Evolutionary conservation across 2,113 vertebrate species (phyloP).

Genomic region (Lutjanus erythropterus): DNA sequence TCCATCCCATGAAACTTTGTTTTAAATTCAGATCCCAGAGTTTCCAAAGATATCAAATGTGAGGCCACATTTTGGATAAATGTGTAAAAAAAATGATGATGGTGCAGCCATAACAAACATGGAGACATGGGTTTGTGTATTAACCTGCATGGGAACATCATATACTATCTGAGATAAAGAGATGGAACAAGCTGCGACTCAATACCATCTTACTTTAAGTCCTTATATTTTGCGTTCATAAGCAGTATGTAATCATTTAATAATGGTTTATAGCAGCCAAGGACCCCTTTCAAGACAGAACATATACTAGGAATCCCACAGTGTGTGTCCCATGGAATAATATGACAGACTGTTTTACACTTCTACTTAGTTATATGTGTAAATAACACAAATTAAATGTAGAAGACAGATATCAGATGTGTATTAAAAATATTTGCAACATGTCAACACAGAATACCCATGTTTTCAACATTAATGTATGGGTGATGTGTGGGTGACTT

Average conservation of each 20-base stretch:
- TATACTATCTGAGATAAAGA: neutral
- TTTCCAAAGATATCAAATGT: neutral
- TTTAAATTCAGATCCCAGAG: neutral
- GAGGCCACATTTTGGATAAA: neutral
- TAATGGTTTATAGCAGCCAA: too few species aligned
- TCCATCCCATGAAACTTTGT: neutral
- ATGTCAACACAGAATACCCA: too few species aligned
- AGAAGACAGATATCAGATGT: too few species aligned
- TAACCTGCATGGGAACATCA: neutral
- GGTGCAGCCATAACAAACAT: neutral
- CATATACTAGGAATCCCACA: too few species aligned
- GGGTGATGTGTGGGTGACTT: too few species aligned
- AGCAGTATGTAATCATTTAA: neutral
- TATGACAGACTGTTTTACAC: too few species aligned
- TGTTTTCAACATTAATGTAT: too few species aligned
- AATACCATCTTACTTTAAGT: neutral
- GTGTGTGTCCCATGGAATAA: too few species aligned
- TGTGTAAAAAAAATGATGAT: neutral
- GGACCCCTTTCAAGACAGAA: too few species aligned
- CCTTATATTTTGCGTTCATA: neutral
- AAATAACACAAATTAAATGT: too few species aligned
- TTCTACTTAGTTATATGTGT: too few species aligned
- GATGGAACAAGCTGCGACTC: neutral
- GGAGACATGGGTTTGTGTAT: neutral
- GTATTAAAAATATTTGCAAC: too few species aligned